Evolutionary conservation across 1,140 invertebrate genomes (phyloP).

Genomic region (Battus philenor): DNA sequence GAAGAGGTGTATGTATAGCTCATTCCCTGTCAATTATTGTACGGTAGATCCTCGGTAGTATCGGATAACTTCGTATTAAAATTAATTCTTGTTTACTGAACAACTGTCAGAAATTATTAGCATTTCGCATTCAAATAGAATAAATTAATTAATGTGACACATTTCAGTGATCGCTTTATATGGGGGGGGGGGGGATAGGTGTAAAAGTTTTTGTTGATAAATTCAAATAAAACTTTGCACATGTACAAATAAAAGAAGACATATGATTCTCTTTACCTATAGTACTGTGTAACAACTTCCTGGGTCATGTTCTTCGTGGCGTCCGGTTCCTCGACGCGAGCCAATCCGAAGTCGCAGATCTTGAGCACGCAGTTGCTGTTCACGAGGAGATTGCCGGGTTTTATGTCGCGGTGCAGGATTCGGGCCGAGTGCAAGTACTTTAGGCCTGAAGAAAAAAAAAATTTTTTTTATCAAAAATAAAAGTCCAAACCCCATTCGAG

Average conservation of each 20-base stretch:
- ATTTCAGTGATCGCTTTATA: too few species aligned
- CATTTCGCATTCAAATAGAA: too few species aligned
- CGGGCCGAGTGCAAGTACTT: conserved; percentile 98
- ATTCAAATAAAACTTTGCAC: too few species aligned
- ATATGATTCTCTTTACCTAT: conserved; percentile 73
- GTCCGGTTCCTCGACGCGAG: conserved; percentile 96
- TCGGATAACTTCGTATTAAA: too few species aligned
- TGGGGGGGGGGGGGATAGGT: too few species aligned
- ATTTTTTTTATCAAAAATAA: not conserved
- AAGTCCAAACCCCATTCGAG: not conserved
- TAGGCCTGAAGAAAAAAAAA: conserved; percentile 80
- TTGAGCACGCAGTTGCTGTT: conserved; percentile 99
- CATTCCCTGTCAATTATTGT: too few species aligned
- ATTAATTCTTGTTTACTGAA: too few species aligned
- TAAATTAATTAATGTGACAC: too few species aligned
- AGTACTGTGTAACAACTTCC: conserved; percentile 99
- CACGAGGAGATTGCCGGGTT: conserved; percentile 98
- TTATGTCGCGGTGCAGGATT: conserved; percentile 98
- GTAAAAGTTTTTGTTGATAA: too few species aligned
- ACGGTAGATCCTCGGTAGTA: too few species aligned
- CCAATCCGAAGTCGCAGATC: conserved; percentile 99
- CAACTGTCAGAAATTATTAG: too few species aligned
- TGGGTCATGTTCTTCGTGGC: conserved; percentile 97
- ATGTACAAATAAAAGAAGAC: not conserved
- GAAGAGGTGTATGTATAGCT: too few species aligned